Evolutionary conservation across 2,797 vertebrate genomes (phyloP).

Genomic region (Clarias laeviceps): DNA sequence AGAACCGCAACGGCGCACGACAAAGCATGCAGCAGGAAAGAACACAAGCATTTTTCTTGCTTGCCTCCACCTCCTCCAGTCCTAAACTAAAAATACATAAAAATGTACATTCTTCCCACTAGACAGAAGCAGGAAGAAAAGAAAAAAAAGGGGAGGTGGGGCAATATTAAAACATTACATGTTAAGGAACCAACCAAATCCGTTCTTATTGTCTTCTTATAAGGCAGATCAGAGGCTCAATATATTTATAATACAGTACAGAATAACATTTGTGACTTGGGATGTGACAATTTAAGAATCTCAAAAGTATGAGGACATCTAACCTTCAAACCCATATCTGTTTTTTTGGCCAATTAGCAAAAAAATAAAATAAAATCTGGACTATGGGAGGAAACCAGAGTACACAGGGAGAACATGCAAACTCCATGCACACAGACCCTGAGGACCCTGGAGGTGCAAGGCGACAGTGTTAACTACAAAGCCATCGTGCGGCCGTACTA

Average conservation of each 20-base stretch:
- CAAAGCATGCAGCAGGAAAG: conserved; percentile 70
- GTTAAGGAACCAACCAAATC: background rate
- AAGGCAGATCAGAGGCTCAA: background rate
- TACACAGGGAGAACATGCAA: too few species aligned
- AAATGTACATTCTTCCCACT: conserved; percentile 71
- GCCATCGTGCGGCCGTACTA: too few species aligned
- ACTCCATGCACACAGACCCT: too few species aligned
- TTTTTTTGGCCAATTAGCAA: too few species aligned
- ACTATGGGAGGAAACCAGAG: too few species aligned
- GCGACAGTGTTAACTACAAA: too few species aligned
- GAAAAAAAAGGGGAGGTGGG: conserved; percentile 31
- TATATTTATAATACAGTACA: background rate
- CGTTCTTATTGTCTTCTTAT: background rate
- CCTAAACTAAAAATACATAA: conserved; percentile 68
- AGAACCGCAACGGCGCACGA: conserved; percentile 70
- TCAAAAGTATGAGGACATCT: background rate
- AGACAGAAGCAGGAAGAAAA: conserved; percentile 71
- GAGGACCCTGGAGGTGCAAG: too few species aligned
- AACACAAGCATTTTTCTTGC: conserved; percentile 73
- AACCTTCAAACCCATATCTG: background rate
- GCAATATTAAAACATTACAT: conserved; percentile 62
- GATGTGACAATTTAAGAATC: background rate
- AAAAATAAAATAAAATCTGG: too few species aligned
- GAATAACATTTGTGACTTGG: background rate
- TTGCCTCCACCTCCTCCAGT: conserved; percentile 66